Base-by-base conservation (phyloP, 2,888 invertebrate genomes). In the Nomada fucata region DNA sequence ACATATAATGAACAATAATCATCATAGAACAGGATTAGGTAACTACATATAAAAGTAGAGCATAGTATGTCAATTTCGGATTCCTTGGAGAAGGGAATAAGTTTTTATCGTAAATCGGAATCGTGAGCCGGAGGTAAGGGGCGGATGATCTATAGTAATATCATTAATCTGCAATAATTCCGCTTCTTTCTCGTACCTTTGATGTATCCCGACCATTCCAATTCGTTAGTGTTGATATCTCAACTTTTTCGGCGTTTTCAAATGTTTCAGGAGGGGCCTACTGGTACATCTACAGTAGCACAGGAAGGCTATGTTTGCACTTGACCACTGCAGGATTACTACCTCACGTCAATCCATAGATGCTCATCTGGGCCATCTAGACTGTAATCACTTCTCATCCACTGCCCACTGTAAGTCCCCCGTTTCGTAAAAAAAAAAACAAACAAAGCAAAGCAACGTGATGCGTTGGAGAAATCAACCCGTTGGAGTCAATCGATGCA, bases 241-340 rank as follows among this genome's bases (percentile, higher is more conserved):
- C 23, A 77, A 57, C 23, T 36, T 26, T 23, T n/a, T 36, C 10
- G 13, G 42, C 50, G 23, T 11, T 59, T 79, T 69, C 4, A 47
- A 52, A 42, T 86, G 79, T 91, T 90, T 55, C 83, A 92, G 92
- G 92, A 92, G 86, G 90, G 90, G 75, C 89, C 91, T 75, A 91
- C 89, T n/a, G 81, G 86, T 77, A 47, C 89, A 65, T 76, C 88
- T n/a, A 78, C 92, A 29, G 92, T 93, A 70, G 91, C 91, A 23
- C 92, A 93, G 84, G 93, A 93, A 75, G 92, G 92, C 76, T 92
- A 90, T 80, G 93, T 93, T 81, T 93, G 93, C 89, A 93, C 93
- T 88, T 93, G 93, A 93, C 92, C 92, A 86, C 85, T 91, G 69
- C 89, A 86, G 80, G 76, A 87, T 83, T 84, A 86, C 86, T 88